Conservation (phyloP, 2,113 vertebrate species). For the Larimichthys polyactis region DNA sequence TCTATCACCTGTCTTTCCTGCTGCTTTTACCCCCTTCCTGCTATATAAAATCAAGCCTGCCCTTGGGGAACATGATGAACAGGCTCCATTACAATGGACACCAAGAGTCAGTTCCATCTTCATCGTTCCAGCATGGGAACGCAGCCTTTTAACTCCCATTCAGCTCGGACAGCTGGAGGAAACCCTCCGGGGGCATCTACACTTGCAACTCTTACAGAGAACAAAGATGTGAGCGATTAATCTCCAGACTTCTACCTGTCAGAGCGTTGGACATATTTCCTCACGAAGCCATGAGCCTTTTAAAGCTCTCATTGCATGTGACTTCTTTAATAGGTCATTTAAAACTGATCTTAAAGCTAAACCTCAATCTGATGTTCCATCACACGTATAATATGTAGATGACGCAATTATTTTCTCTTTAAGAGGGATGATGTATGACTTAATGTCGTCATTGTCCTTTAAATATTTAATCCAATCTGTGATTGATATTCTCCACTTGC, state of each 20-base stretch:
- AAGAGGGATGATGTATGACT: neutral
- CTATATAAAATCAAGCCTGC: conserved; percentile 33
- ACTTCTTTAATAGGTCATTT: conserved; percentile 29
- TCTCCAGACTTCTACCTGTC: conserved; percentile 51
- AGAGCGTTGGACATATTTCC: conserved; percentile 24
- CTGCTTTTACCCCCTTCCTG: conserved; percentile 6
- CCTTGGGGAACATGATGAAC: conserved; percentile 53
- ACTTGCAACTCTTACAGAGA: conserved; percentile 20
- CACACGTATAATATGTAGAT: neutral
- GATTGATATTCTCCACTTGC: conserved; percentile 12
- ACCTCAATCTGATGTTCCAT: neutral
- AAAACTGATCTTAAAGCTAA: conserved; percentile 18
- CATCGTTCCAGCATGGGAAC: conserved; percentile 25
- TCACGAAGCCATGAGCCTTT: neutral
- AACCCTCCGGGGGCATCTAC: conserved; percentile 41
- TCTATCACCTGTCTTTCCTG: conserved; percentile 17
- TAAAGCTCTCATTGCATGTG: conserved; percentile 2
- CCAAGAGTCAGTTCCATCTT: conserved; percentile 46
- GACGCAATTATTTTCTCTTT: conserved; percentile 18
- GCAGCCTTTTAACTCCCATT: conserved; percentile 47
- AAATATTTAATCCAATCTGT: conserved; percentile 23
- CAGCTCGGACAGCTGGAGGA: conserved; percentile 31
- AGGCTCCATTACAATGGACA: conserved; percentile 46
- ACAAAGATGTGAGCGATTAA: conserved; percentile 42
- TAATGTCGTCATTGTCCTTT: conserved; percentile 1